Conservation (phyloP, 2,888 invertebrate species). For the Gnatocerus cornutus region DNA sequence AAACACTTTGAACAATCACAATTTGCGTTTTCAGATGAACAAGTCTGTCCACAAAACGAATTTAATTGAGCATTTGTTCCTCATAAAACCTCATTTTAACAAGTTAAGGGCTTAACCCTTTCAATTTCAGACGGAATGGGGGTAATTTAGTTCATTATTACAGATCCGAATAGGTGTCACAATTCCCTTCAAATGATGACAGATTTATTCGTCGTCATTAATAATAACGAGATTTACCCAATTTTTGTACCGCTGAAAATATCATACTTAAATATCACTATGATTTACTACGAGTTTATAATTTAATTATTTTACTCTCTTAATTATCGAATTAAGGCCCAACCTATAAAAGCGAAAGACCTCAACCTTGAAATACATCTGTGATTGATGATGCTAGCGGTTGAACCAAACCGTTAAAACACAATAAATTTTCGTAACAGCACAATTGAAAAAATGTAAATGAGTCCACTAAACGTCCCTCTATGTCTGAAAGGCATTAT, state of each 20-base stretch:
- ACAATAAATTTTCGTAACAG: conserved; percentile 29
- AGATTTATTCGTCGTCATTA: conserved; percentile 21
- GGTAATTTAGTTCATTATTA: conserved; percentile 37
- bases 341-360: conserved; percentile 17
- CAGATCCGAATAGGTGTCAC: conserved; percentile 29
- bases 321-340: conserved; percentile 23
- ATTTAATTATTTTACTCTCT: conserved; percentile 17
- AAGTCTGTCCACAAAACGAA: neutral
- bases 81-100: conserved; percentile 9
- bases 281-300: conserved; percentile 20
- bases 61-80: neutral
- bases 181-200: conserved; percentile 22
- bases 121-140: conserved; percentile 20
- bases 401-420: conserved; percentile 24
- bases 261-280: too few species aligned
- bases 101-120: conserved; percentile 28
- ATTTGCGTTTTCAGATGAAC: too few species aligned
- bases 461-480: conserved; percentile 19
- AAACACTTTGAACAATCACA: too few species aligned
- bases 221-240: too few species aligned
- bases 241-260: too few species aligned
- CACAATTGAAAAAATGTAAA: conserved; percentile 40
- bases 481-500: conserved; percentile 30
- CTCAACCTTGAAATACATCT: conserved; percentile 9
- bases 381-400: conserved; percentile 32